A percentile compares a stretch with the other conserved stretches of the same genome.
phyloP scores from a whole-genome alignment of 2,113 vertebrate genomes.

The Corythornis cristatus region DNA sequence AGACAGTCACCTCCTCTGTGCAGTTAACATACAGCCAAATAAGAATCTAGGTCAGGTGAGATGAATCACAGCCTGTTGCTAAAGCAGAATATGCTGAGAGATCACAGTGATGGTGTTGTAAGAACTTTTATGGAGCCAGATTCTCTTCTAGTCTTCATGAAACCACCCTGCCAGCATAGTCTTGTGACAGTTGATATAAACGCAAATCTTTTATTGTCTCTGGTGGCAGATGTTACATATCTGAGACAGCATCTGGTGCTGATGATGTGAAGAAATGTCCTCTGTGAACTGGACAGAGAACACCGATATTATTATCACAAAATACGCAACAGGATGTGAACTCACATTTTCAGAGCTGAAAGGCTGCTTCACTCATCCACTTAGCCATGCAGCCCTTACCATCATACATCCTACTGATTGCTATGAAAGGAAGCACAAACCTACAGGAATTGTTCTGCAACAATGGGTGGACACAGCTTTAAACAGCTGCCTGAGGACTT shows the following conservation, averaged over 20 bases:
- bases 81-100: not conserved
- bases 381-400: not conserved
- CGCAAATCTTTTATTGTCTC: not conserved
- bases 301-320: not conserved
- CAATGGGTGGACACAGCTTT: conserved; percentile 28
- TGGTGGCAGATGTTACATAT: not conserved
- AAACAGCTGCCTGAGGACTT: conserved; percentile 8
- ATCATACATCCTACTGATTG: not conserved
- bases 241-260: conserved; percentile 17
- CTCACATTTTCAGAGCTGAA: conserved; percentile 25
- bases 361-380: not conserved
- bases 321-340: conserved; percentile 13
- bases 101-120: not conserved
- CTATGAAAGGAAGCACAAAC: conserved; percentile 19
- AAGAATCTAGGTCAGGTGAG: not conserved
- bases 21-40: not conserved
- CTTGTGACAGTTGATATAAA: not conserved
- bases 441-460: conserved; percentile 1
- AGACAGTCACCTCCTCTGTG: not conserved
- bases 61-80: not conserved
- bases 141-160: not conserved
- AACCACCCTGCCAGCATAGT: not conserved
- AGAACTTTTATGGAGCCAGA: not conserved
- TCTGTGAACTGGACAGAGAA: conserved; percentile 10
- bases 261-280: conserved; percentile 8